Evolutionary conservation across 1,140 invertebrate species (phyloP), one percentile per base, ranked within the genome.

Genomic region (Cyrtorhinus lividipennis): DNA sequence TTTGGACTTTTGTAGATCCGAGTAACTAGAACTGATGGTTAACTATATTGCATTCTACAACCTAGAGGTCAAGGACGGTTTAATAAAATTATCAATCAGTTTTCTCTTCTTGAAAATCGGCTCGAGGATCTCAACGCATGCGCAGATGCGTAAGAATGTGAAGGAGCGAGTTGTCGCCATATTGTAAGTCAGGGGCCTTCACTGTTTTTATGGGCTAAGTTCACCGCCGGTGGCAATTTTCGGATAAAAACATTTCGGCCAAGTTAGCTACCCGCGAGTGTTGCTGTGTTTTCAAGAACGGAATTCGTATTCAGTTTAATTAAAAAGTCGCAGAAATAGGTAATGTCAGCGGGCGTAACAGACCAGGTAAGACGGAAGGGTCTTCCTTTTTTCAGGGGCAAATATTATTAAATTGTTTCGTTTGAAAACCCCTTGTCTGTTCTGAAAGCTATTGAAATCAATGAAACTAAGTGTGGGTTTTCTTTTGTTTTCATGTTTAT

Each of bases 261-360:
- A 10, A 20, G 20, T 5, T 10, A 22, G 10, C 20, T 8, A 22
- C 20, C 5, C 10, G 20, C 10, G 48, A 13, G 48, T 22, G 38
- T n/a, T 44, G 38, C 38, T 10, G n/a, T 53, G 5, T 38, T 38
- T 38, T 5, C 5, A 8, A 5, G 30, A 15, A 53, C 48, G 48
- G 20, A 53, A 22, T 53, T 53, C 20, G 12, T 12, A 53, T 53
- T 53, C 10, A 20, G 10, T 8, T 20, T 53, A 5, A 8, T 10
- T 5, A 15, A 12, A 8, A 3, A 15, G 48, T 22, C 20, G 8
- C 48, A 53, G 48, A 53, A 22, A 15, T 53, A 71, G 68, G 69
- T 72, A 68, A 75, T 74, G 73, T 74, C 73, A 73, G 70, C 74
- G 71, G 71, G 74, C 72, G 72, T 75, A 70, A 72, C 74, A 69